Evolutionary conservation across 2,888 invertebrate genomes (phyloP).

Genomic region (Oligia strigilis): DNA sequence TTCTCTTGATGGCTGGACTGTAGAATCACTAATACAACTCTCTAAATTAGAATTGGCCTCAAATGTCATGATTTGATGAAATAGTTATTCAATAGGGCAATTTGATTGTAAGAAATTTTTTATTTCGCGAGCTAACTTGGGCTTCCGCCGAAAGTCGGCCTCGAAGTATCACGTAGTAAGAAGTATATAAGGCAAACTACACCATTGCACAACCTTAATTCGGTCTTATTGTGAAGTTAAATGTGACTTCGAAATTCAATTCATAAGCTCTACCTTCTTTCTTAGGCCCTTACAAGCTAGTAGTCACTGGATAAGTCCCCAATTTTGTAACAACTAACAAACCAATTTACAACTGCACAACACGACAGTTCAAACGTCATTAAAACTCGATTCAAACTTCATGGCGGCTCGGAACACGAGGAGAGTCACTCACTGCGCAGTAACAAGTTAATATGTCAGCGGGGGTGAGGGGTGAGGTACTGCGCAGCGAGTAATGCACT

Average conservation of each 20-base stretch:
- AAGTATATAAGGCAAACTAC: no score
- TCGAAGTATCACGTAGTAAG: not conserved
- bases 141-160: not conserved
- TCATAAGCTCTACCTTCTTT: not conserved
- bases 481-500: no score
- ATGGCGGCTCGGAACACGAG: not conserved
- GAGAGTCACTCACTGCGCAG: no score
- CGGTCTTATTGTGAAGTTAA: not conserved
- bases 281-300: conserved; percentile 10
- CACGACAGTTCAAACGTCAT: conserved; percentile 6
- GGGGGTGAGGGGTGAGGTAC: no score
- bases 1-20: not conserved
- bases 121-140: not conserved
- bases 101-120: not conserved
- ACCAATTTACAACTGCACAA: conserved; percentile 37
- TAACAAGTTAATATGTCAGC: no score
- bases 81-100: not conserved
- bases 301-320: conserved; percentile 34
- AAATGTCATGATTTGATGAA: not conserved
- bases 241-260: not conserved
- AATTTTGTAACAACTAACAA: conserved; percentile 34
- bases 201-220: conserved; percentile 15
- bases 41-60: not conserved
- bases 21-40: not conserved
- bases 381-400: not conserved